Evolutionary conservation across 2,888 invertebrate species (phyloP).

Genomic region (Noctua janthe): DNA sequence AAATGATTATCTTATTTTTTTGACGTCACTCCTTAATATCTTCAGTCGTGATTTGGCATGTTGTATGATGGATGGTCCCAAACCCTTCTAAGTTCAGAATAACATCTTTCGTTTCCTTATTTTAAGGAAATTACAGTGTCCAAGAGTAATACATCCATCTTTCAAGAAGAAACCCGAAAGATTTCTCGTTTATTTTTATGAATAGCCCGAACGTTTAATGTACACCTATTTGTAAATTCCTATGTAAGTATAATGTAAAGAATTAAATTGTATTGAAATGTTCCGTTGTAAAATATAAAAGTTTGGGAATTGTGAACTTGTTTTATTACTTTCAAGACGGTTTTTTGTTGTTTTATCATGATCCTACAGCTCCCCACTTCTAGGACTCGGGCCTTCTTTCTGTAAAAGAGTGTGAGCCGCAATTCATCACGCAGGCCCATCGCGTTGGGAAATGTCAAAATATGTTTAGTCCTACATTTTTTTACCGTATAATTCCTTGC

Average conservation of each 20-base stretch:
- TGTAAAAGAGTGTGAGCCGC: neutral
- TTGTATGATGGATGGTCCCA: slow-evolving; percentile 64
- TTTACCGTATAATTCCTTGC: neutral
- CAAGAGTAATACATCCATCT: slow-evolving; percentile 59
- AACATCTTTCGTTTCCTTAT: slow-evolving; percentile 64
- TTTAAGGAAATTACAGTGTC: slow-evolving; percentile 63
- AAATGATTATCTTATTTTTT: slow-evolving; percentile 56
- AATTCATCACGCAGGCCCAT: neutral
- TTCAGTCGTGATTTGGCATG: slow-evolving; percentile 65
- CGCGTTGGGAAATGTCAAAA: neutral
- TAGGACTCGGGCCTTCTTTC: neutral
- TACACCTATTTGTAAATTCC: slow-evolving; percentile 68
- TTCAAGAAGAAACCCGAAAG: slow-evolving; percentile 25
- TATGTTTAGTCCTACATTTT: neutral
- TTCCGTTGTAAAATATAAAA: slow-evolving; percentile 83
- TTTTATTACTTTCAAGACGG: slow-evolving; percentile 45
- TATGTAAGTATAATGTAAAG: slow-evolving; percentile 67
- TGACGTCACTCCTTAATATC: slow-evolving; percentile 51
- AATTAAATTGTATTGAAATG: slow-evolving; percentile 76
- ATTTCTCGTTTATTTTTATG: slow-evolving; percentile 40
- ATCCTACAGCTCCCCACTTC: neutral
- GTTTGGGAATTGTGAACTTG: slow-evolving; percentile 69
- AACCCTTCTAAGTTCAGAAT: slow-evolving; percentile 62
- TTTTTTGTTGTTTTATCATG: neutral
- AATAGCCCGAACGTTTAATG: slow-evolving; percentile 37